Conservation (phyloP, 92 coral and sea anemone species). For the Zoanthus solanderi region DNA sequence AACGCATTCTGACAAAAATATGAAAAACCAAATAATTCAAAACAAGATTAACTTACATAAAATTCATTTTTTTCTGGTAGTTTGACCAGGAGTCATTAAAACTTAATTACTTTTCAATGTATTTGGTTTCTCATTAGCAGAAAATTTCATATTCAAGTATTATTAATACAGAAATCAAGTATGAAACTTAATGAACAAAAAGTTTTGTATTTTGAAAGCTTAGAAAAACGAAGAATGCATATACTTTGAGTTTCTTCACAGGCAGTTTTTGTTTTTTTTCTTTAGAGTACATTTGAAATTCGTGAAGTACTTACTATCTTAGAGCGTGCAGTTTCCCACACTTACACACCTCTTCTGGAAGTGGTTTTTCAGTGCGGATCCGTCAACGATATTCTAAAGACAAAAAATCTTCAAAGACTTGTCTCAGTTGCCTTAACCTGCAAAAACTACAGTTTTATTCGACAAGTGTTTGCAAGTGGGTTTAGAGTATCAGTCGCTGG, state of each 20-base stretch:
- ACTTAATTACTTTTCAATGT: background rate
- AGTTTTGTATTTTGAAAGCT: too few relatives aligned
- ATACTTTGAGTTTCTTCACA: background rate
- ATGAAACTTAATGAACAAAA: too few relatives aligned
- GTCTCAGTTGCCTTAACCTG: background rate
- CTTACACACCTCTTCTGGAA: background rate
- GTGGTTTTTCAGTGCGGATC: background rate
- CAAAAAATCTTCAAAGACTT: background rate
- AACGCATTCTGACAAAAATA: too few relatives aligned
- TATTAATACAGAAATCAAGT: too few relatives aligned
- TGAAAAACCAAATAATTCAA: too few relatives aligned
- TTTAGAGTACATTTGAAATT: slow-evolving; percentile 3
- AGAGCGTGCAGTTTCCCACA: background rate
- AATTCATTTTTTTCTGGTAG: background rate
- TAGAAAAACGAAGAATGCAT: too few relatives aligned
- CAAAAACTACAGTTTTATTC: background rate
- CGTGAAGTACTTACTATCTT: background rate
- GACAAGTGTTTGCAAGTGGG: slow-evolving; percentile 5
- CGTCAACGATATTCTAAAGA: background rate
- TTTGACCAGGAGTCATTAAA: too few relatives aligned
- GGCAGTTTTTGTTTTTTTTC: background rate
- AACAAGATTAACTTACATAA: too few relatives aligned
- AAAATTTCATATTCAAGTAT: too few relatives aligned
- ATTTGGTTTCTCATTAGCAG: too few relatives aligned
- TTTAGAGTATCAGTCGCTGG: background rate